Percentiles rank a stretch among this genome's conserved stretches.
Conservation (phyloP, 2,888 invertebrate species). For the Lacanobia wlatinum region DNA sequence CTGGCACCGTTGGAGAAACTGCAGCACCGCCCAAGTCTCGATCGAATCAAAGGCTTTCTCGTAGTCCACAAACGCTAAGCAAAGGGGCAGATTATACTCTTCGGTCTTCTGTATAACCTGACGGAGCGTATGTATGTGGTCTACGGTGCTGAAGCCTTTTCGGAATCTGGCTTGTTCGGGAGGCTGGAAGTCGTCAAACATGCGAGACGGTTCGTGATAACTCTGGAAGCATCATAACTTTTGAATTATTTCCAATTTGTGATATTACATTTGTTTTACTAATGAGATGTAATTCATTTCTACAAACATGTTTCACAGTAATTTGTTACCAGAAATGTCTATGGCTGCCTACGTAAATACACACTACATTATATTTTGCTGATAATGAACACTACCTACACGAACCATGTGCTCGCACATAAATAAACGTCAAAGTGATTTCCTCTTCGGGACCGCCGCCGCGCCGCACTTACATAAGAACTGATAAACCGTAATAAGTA, state of each 20-base stretch:
- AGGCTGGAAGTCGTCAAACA: no score
- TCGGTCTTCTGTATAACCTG: no score
- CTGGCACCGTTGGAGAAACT: no score
- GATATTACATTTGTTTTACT: not conserved
- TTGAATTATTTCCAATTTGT: not conserved
- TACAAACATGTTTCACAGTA: not conserved
- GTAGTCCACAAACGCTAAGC: no score
- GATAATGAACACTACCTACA: conserved; percentile 18
- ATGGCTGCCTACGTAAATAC: not conserved
- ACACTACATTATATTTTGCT: not conserved
- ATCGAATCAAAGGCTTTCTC: no score
- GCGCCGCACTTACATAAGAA: not conserved
- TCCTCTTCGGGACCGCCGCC: conserved; percentile 3
- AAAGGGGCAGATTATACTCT: no score
- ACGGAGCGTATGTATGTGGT: no score
- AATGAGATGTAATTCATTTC: conserved; percentile 1
- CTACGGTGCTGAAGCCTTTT: no score
- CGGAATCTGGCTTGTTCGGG: no score
- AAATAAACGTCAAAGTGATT: conserved; percentile 27
- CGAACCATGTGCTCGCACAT: not conserved
- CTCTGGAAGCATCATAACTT: no score
- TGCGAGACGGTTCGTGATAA: no score
- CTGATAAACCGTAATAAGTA: conserved; percentile 16
- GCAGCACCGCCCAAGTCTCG: no score
- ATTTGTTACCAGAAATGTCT: conserved; percentile 9